A percentile compares a stretch with the other conserved stretches of the same genome.
Conservation (phyloP, 2,113 vertebrate species). For the Eclectus roratus region DNA sequence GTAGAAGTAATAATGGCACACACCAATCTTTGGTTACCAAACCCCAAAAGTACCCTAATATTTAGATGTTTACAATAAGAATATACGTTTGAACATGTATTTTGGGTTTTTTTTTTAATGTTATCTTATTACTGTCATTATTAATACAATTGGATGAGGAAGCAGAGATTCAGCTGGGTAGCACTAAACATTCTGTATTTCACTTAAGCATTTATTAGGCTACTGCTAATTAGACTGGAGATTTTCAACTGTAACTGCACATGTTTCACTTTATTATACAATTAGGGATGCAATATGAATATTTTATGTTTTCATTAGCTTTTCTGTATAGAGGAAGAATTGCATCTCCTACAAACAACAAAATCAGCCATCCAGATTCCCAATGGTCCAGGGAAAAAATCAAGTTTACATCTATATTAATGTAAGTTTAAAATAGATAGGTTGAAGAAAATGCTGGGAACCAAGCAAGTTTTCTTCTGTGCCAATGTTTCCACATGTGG, state of each 20-base stretch:
- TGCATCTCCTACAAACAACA: neutral
- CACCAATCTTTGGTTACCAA: neutral
- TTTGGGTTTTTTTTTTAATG: neutral
- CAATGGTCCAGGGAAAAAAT: neutral
- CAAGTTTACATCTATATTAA: neutral
- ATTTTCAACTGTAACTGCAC: slow-evolving; percentile 1
- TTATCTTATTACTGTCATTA: neutral
- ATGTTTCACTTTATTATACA: slow-evolving; percentile 32
- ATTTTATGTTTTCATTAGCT: slow-evolving; percentile 53
- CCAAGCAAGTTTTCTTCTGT: neutral
- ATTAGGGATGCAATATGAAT: slow-evolving; percentile 43
- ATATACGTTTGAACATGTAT: neutral
- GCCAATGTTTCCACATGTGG: neutral
- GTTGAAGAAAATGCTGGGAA: neutral
- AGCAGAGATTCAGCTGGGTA: neutral
- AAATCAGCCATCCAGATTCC: neutral
- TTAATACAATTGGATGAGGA: neutral
- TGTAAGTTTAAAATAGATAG: neutral
- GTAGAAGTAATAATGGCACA: neutral
- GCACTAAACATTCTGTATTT: neutral
- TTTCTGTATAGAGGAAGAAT: neutral
- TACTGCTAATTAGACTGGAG: slow-evolving; percentile 15
- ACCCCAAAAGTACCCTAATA: neutral
- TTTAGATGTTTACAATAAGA: neutral
- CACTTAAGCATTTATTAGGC: slow-evolving; percentile 9